Evolutionary conservation across 2,888 invertebrate genomes (phyloP).

Genomic region (Phymatocera aterrima): DNA sequence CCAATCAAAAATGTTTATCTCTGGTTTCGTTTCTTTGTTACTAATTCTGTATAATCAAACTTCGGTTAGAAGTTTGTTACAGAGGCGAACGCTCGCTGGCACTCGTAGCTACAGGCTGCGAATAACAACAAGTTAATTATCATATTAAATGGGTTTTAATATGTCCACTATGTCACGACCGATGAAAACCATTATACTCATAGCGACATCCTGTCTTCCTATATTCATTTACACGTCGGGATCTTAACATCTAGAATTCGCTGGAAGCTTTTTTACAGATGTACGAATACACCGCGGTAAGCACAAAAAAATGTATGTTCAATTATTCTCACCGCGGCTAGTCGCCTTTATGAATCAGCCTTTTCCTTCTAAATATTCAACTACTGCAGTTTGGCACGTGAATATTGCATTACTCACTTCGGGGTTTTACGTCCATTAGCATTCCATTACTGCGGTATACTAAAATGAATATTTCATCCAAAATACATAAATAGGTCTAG

Average conservation of each 20-base stretch:
- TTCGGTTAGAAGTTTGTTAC: conserved; percentile 7
- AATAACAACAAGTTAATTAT: conserved; percentile 41
- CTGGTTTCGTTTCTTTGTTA: not conserved
- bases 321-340: not conserved
- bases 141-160: conserved; percentile 27
- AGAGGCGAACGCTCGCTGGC: not conserved
- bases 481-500: not conserved
- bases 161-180: conserved; percentile 12
- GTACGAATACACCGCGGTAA: not conserved
- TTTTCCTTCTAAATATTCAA: not conserved
- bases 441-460: not conserved
- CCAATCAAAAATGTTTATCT: not conserved
- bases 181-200: conserved; percentile 21
- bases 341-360: not conserved
- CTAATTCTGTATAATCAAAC: conserved; percentile 18
- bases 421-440: not conserved
- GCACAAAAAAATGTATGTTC: not conserved
- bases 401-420: conserved; percentile 8
- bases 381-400: not conserved
- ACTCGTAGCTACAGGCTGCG: not conserved
- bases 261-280: conserved; percentile 2
- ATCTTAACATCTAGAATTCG: conserved; percentile 3
- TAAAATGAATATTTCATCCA: not conserved
- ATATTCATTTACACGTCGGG: not conserved
- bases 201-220: conserved; percentile 32